These are phyloP conservation scores for Neodiprion pinetum DNA, from an alignment of 1,140 invertebrate species.

Conservation along the genomic window DNA sequence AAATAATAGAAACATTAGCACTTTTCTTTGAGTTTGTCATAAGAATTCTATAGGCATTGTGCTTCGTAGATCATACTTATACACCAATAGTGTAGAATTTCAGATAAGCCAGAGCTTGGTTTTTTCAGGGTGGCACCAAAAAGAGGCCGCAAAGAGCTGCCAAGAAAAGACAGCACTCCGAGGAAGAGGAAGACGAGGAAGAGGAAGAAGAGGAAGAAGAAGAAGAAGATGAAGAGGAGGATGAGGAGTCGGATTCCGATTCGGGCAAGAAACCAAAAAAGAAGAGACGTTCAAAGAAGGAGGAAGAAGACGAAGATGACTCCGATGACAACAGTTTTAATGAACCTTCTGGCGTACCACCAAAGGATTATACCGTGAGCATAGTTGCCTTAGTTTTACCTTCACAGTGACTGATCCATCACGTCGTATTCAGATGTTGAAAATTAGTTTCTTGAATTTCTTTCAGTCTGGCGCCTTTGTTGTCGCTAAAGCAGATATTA, in stretches of 20 bases:
- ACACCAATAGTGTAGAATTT: no score
- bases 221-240: conserved; percentile 53
- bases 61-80: neutral
- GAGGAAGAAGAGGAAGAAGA: conserved; percentile 59
- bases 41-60: neutral
- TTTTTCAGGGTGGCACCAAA: conserved; percentile 43
- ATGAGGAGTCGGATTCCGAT: conserved; percentile 52
- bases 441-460: conserved; percentile 16
- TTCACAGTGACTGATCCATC: neutral
- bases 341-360: conserved; percentile 52
- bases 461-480: conserved; percentile 75
- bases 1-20: neutral
- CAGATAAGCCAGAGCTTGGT: no score
- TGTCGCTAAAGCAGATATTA: conserved; percentile 70
- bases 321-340: conserved; percentile 58
- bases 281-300: conserved; percentile 54
- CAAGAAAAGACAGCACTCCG: conserved; percentile 56
- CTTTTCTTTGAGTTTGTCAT: neutral
- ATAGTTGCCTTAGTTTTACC: neutral
- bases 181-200: conserved; percentile 52
- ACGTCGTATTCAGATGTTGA: neutral
- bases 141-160: conserved; percentile 53
- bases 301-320: conserved; percentile 62
- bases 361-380: conserved; percentile 59
- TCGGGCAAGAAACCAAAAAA: conserved; percentile 52